Evolutionary conservation across 2,113 vertebrate genomes (phyloP).

Genomic region (Calyptomena viridis): DNA sequence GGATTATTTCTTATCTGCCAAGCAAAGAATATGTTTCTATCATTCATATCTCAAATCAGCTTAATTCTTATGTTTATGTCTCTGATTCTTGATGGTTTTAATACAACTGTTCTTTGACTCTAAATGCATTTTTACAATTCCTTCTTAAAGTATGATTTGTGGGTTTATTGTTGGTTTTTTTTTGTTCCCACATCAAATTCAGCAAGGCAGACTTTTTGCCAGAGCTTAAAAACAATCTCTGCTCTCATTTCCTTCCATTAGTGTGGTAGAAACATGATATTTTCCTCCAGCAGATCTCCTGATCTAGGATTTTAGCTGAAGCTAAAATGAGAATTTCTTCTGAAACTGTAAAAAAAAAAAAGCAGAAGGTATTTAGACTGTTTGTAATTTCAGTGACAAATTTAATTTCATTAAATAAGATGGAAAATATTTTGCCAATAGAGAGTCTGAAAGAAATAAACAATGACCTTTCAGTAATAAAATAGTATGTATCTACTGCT

Average conservation of each 20-base stretch:
- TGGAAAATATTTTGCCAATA: background rate
- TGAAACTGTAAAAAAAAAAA: background rate
- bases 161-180: background rate
- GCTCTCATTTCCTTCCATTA: background rate
- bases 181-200: background rate
- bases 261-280: background rate
- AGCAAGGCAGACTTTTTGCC: background rate
- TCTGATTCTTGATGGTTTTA: slow-evolving; percentile 1
- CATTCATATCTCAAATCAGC: background rate
- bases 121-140: background rate
- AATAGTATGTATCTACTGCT: background rate
- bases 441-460: background rate
- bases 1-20: slow-evolving; percentile 1
- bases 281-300: background rate
- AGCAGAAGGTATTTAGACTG: background rate
- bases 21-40: slow-evolving; percentile 1
- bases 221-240: background rate
- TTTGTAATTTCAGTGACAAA: background rate
- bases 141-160: background rate
- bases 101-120: background rate
- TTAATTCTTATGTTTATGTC: background rate
- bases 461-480: background rate
- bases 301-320: background rate
- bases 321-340: background rate
- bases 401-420: background rate